Conservation (phyloP, 35 echinoderm and acorn worm species). For the Apostichopus californicus region DNA sequence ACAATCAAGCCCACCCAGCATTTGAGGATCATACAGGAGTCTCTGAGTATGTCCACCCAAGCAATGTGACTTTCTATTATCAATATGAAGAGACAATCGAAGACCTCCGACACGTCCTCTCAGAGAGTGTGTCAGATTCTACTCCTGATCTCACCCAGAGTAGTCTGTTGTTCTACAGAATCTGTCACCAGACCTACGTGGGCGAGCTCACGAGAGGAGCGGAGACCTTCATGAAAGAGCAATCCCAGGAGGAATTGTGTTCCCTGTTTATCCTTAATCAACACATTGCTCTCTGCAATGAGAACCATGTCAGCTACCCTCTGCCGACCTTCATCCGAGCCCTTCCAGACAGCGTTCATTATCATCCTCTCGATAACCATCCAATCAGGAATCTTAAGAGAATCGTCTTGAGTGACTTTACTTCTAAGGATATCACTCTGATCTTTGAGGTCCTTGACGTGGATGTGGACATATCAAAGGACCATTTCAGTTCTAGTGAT, state of each 20-base stretch:
- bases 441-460: constrained; percentile 92
- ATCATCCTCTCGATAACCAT: constrained; percentile 64
- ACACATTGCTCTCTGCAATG: constrained; percentile 74
- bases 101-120: constrained; percentile 86
- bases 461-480: constrained; percentile 87
- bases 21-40: constrained; percentile 56
- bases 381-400: constrained; percentile 65
- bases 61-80: constrained; percentile 92
- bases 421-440: constrained; percentile 74
- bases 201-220: constrained; percentile 15
- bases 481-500: constrained; percentile 74
- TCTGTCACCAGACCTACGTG: constrained; percentile 34
- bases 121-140: constrained; percentile 57
- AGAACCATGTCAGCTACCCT: constrained; percentile 97
- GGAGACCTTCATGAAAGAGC: constrained; percentile 8
- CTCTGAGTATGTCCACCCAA: constrained; percentile 86
- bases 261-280: constrained; percentile 84
- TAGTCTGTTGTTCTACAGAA: constrained; percentile 78
- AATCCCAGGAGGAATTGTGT: constrained; percentile 21
- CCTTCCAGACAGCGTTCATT: constrained; percentile 82
- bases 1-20: constrained; percentile 57
- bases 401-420: constrained; percentile 82
- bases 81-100: constrained; percentile 91
- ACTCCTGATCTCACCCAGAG: constrained; percentile 56
- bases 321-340: constrained; percentile 80